Evolutionary conservation across 2,888 invertebrate species (phyloP), one percentile per base, ranked within the genome.

Genomic region (Platynereis dumerilii): DNA sequence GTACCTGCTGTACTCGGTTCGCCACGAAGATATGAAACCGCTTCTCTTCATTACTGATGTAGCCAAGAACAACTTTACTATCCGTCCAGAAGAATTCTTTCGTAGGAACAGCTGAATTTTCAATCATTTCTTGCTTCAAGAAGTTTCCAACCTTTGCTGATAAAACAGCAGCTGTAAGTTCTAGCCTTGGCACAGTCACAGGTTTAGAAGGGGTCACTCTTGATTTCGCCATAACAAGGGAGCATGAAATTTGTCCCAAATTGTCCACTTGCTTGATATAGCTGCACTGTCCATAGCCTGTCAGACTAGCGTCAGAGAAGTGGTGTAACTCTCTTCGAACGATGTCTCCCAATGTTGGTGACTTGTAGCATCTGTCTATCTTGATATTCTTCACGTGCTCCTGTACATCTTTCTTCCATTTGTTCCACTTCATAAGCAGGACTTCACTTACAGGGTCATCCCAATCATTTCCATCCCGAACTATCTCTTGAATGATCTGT

Each of bases 21-120:
- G 66, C 65, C 0, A 77, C 75, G 66, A 72, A 78, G 0, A 72
- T 70, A 44, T 77, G 75, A 69, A 75, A 76, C 12, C 65, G 24
- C 28, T 54, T 27, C 10, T 71, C 67, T 39, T 74, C 67, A 10
- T 69, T 60, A 12, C 28, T 57, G 22, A 66, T 60, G 54, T 70
- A 72, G 10, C 61, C 64, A 15, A 67, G 52, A 12, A 67, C 63
- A 5, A 66, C 65, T 24, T 45, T 57, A 10, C 64, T 66, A 27
- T 70, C 65, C 12, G 65, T 66, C 67, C n/a, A n/a, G n/a, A n/a
- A n/a, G n/a, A 68, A 71, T 39, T 58, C 67, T 59, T 39, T 60
- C 15, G 64, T 57, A 2, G 17, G 20, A 12, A 48, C 57, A 42
- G 54, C 29, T 17, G 27, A 5, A n/a, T 26, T 24, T 3, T 60